Conservation (phyloP, 2,113 vertebrate species). For the Corythaixoides concolor region DNA sequence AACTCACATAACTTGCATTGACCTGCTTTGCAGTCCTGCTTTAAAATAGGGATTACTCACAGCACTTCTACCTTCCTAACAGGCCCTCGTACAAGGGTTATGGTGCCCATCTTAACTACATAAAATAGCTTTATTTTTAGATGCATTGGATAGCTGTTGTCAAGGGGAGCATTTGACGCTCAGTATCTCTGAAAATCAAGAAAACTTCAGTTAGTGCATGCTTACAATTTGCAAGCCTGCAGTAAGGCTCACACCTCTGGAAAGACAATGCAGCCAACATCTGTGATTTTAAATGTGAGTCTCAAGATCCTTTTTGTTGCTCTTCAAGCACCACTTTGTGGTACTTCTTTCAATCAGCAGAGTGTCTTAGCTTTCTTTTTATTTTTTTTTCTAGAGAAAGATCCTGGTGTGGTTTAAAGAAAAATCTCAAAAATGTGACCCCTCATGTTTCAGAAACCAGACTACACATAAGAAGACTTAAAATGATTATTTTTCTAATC, state of each 20-base stretch:
- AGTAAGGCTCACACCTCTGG: not conserved
- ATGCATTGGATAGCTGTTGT: not conserved
- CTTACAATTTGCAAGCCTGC: not conserved
- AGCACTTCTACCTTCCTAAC: not conserved
- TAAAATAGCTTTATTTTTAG: not conserved
- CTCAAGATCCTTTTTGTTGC: not conserved
- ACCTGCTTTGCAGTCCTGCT: not conserved
- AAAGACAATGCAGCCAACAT: not conserved
- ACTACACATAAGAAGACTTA: not conserved
- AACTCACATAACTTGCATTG: not conserved
- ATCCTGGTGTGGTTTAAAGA: constrained; percentile 1
- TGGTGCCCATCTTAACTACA: not conserved
- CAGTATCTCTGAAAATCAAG: not conserved
- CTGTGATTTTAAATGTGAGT: not conserved
- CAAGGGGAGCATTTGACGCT: not conserved
- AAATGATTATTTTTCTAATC: constrained; percentile 34
- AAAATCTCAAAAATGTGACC: constrained; percentile 59
- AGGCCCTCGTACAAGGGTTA: not conserved
- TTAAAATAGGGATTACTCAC: not conserved
- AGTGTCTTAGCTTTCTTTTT: not conserved
- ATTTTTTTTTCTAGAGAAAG: not conserved
- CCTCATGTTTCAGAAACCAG: not conserved
- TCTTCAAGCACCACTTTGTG: not conserved
- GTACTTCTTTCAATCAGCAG: not conserved
- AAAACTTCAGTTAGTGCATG: not conserved